Evolutionary conservation across 2,113 vertebrate species (phyloP).

Genomic region (Hystrix brachyura): DNA sequence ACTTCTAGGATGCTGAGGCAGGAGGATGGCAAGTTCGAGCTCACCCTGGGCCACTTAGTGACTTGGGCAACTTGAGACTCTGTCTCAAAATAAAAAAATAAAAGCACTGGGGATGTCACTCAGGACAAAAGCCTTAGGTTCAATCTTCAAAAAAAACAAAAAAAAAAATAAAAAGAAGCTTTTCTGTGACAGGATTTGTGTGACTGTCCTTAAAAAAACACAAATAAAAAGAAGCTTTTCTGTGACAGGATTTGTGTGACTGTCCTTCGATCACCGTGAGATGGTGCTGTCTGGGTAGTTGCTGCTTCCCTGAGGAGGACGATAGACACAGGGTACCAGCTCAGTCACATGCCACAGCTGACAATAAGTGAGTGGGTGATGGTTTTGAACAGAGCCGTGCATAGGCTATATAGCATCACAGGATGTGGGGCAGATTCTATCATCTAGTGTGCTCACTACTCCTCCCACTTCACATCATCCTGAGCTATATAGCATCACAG

Average conservation of each 20-base stretch:
- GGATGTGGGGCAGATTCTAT: background rate
- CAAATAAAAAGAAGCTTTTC: background rate
- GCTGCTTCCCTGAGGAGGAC: background rate
- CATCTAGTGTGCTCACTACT: background rate
- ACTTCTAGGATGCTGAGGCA: background rate
- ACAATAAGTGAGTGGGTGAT: background rate
- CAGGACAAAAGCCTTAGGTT: background rate
- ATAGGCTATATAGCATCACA: background rate
- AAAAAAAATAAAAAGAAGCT: too few relatives aligned
- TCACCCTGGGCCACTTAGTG: background rate
- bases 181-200: background rate
- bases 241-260: background rate
- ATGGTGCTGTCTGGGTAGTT: background rate
- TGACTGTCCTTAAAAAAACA: background rate
- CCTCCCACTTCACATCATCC: background rate
- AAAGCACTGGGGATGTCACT: background rate
- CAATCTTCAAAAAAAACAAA: background rate
- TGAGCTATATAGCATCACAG: background rate
- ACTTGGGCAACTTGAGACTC: background rate
- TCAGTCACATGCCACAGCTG: background rate
- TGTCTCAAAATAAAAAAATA: background rate
- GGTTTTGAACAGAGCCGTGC: background rate
- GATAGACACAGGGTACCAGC: background rate
- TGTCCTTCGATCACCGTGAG: background rate
- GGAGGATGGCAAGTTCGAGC: background rate